Base-by-base conservation (phyloP, 2,888 invertebrate genomes). In the Orchesellides sinensis region DNA sequence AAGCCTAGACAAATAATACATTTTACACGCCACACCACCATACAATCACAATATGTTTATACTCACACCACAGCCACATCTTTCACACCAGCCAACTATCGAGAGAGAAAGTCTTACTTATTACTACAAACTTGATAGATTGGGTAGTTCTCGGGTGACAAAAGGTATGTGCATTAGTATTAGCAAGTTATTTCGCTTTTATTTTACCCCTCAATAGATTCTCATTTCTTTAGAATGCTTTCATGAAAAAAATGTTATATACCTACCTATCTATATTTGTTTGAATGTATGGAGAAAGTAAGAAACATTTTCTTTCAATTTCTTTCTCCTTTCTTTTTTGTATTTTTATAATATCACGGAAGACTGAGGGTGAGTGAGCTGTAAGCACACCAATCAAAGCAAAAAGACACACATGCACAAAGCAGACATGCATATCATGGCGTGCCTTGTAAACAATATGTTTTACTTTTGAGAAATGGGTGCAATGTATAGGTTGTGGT, bases 351-450 rank as follows among this genome's bases (percentile, higher is more conserved):
- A 70, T 70, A 70, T 61, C 63, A 63, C 21, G 70, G 63, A 63
- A 69, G 52, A 78, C 47, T 68, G 69, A 19, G 49, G 63, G 70
- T 69, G 78, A 78, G 78, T 78, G 78, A 78, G 78, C 63, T 78
- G 78, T 78, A 78, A 78, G 78, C 78, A 78, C 68, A 78, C 69
- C 54, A 78, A 78, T 78, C 78, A 78, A 70, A 78, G 78, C 78
- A 45, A 65, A 45, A 17, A 12, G 12, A 32, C 61, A 35, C 61
- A 61, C 61, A 61, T 27, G 59, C 59, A 52, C 21, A 21, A 5
- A 2, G 25, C 23, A 23, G 25, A 54, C 12, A 35, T 29, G 56
- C 25, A 40, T 40, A 40, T 40, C 40, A 32, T 6, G 29, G 29
- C 63, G n/a, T n/a, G n/a, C n/a, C n/a, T n/a, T n/a, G n/a, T n/a